Evolutionary conservation across 2,797 vertebrate genomes (phyloP).

Genomic region (Gila robusta): DNA sequence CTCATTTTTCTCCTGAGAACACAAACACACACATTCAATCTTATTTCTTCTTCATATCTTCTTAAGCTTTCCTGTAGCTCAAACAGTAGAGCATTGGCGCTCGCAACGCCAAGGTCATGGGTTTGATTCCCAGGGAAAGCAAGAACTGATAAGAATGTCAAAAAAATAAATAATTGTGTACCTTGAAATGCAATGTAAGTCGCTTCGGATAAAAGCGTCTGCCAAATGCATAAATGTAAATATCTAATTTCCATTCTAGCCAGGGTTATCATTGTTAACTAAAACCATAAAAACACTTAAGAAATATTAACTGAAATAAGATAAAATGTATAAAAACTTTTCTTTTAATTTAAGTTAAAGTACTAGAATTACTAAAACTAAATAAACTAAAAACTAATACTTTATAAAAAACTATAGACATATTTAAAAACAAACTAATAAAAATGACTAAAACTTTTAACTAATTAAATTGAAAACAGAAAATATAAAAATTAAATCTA

Average conservation of each 20-base stretch:
- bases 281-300: not conserved
- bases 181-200: no score
- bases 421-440: not conserved
- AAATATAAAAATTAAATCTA: not conserved
- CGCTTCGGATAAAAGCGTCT: no score
- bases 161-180: no score
- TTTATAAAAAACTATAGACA: not conserved
- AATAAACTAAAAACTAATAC: not conserved
- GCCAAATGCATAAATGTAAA: no score
- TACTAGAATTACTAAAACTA: not conserved
- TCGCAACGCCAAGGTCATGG: no score
- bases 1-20: conserved; percentile 85
- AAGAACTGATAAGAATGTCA: no score
- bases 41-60: not conserved
- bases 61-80: no score
- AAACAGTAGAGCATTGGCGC: no score
- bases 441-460: not conserved
- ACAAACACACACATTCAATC: conserved; percentile 16
- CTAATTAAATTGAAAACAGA: not conserved
- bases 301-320: not conserved
- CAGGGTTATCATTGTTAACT: not conserved
- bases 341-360: not conserved
- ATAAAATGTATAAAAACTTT: not conserved
- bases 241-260: not conserved
- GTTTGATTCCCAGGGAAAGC: no score